Evolutionary conservation across 2,888 invertebrate genomes (phyloP), one percentile per base, ranked within the genome.

Genomic region (Ormyrus nitidulus): DNA sequence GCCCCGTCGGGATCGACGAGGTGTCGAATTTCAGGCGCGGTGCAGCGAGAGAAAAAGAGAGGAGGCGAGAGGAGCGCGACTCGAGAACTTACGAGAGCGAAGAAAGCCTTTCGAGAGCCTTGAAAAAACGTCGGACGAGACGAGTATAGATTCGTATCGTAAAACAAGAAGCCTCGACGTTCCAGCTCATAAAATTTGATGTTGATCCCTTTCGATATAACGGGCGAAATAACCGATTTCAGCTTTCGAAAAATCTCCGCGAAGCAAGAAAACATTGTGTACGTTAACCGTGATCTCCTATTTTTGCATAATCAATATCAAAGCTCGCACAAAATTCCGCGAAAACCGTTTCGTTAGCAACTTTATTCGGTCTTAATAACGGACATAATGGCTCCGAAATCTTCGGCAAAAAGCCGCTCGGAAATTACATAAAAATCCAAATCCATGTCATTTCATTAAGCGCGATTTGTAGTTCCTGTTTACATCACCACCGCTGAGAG

Each of bases 401-500:
- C 34, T 34, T 34, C 34, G 34, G 34, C 34, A 70, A 70, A 56
- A 58, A 58, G 13, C 9, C 34, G 34, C 34, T 34, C 49, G 77
- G 49, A 77, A 71, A 70, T 70, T 77, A 65, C 53, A 71, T 66
- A 78, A 78, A 78, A 72, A 72, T 66, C 48, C 58, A 59, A 61
- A 77, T 61, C 66, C 44, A 34, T 65, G 77, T 68, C 54, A 69
- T 73, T 74, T 69, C 71, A 65, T 77, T 71, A 71, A 65, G 53
- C 69, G 34, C 76, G 66, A 66, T 71, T 76, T 72, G 72, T 62
- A 72, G 71, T 77, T 80, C 76, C 76, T 81, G 77, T 81, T 81
- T 73, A 74, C 77, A 74, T 65, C 72, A 61, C 53, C 7, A 51
- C 49, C 65, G 58, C 53, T 59, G 9, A 34, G 34, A 70, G 73